phyloP scores from a whole-genome alignment of 1,140 invertebrate species.

The Apocrypta bakeri region DNA sequence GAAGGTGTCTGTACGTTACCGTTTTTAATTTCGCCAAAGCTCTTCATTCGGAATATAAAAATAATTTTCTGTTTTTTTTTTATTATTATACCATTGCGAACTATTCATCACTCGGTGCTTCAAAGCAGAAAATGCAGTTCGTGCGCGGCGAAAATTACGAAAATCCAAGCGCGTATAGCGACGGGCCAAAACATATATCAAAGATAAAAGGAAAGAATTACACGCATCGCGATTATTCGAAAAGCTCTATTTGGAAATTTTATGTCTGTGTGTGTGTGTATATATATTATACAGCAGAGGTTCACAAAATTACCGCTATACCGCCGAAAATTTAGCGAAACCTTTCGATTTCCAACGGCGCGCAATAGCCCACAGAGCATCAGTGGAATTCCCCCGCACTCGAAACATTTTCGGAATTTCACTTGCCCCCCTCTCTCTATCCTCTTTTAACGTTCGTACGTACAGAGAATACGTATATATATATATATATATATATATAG shows the following conservation, averaged over 20 bases:
- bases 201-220: background rate
- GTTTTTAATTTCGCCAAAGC: too few relatives aligned
- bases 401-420: constrained; percentile 6
- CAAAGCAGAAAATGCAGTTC: too few relatives aligned
- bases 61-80: too few relatives aligned
- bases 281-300: background rate
- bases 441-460: too few relatives aligned
- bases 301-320: background rate
- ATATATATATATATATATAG: background rate
- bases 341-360: background rate
- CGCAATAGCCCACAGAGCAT: background rate
- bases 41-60: too few relatives aligned
- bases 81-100: too few relatives aligned
- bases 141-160: too few relatives aligned
- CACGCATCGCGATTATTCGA: too few relatives aligned
- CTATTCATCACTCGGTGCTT: too few relatives aligned
- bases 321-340: background rate
- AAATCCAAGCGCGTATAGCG: background rate
- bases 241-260: background rate
- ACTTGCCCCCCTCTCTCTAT: background rate
- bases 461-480: too few relatives aligned
- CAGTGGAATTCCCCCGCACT: background rate
- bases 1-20: too few relatives aligned
- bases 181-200: background rate
- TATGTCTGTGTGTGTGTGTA: too few relatives aligned